A percentile compares a stretch with the other conserved stretches of the same genome.
phyloP scores from a whole-genome alignment of 64 coral and sea anemone species.

The Anthopleura sola region DNA sequence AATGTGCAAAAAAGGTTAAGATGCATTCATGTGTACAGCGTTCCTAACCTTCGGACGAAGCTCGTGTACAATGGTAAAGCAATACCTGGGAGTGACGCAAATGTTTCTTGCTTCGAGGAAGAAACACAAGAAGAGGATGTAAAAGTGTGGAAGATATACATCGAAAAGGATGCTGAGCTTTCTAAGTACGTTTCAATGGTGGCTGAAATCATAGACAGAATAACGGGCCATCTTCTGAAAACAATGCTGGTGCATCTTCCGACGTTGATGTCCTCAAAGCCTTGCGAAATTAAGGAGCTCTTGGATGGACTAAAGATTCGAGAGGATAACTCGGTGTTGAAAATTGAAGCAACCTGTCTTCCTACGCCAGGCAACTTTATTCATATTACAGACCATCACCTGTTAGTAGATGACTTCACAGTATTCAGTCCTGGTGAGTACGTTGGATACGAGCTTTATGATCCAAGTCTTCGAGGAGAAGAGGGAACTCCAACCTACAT shows the following conservation, averaged over 20 bases:
- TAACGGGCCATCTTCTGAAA: constrained; percentile 30
- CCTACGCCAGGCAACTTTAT: constrained; percentile 59
- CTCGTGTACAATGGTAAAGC: constrained; percentile 29
- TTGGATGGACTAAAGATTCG: constrained; percentile 40
- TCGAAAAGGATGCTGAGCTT: constrained; percentile 22
- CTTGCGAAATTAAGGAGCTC: constrained; percentile 15
- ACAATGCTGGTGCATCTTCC: constrained; percentile 29
- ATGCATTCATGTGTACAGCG: constrained; percentile 14
- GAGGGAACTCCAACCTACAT: constrained; percentile 39
- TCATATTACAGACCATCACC: constrained; percentile 43
- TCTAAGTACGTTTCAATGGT: neutral
- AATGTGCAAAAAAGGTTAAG: neutral
- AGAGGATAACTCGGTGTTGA: constrained; percentile 24
- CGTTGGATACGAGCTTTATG: constrained; percentile 43
- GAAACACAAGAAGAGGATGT: constrained; percentile 5
- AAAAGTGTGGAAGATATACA: constrained; percentile 24
- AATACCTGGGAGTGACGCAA: constrained; percentile 33
- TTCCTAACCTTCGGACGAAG: constrained; percentile 18
- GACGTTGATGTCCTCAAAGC: constrained; percentile 19
- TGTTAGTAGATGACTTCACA: constrained; percentile 33
- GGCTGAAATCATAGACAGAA: constrained; percentile 35
- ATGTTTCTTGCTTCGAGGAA: constrained; percentile 52
- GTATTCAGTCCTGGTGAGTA: constrained; percentile 33
- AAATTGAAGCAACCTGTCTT: neutral
- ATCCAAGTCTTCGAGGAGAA: constrained; percentile 33